Conservation (phyloP, 2,888 invertebrate species). For the Lasius fuliginosus region DNA sequence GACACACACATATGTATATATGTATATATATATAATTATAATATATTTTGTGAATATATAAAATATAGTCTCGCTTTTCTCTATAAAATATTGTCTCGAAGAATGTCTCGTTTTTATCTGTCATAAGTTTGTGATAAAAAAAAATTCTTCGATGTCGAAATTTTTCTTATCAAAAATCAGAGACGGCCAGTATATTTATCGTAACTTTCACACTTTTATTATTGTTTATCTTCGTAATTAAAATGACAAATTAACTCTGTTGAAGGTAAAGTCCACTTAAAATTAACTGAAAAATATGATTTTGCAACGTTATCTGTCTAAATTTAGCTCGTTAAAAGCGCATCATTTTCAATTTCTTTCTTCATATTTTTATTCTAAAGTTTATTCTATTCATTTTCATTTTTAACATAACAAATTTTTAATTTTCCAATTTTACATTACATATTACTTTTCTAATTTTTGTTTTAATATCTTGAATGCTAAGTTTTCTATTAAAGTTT, state of each 20-base stretch:
- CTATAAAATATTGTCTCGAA: not conserved
- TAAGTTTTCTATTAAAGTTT: too few relatives aligned
- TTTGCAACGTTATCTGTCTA: not conserved
- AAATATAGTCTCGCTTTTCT: not conserved
- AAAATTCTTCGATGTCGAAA: not conserved
- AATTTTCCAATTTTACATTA: too few relatives aligned
- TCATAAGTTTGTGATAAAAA: not conserved
- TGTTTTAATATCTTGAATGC: not conserved
- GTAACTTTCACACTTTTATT: not conserved
- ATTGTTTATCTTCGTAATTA: not conserved
- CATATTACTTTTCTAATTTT: not conserved
- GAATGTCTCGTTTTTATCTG: not conserved
- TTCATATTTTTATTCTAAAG: not conserved
- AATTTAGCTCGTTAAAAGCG: not conserved
- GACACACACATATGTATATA: too few relatives aligned
- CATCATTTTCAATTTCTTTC: not conserved
- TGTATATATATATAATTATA: too few relatives aligned
- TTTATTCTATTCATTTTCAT: not conserved
- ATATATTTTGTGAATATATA: too few relatives aligned
- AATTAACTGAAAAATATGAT: not conserved
- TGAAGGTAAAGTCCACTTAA: not conserved
- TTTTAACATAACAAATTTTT: too few relatives aligned
- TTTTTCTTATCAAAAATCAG: not conserved
- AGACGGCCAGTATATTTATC: not conserved
- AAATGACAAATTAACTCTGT: conserved; percentile 5